These are phyloP conservation scores for Fulmarus glacialis DNA, from an alignment of 2,113 vertebrate species.

Conservation along the genomic window DNA sequence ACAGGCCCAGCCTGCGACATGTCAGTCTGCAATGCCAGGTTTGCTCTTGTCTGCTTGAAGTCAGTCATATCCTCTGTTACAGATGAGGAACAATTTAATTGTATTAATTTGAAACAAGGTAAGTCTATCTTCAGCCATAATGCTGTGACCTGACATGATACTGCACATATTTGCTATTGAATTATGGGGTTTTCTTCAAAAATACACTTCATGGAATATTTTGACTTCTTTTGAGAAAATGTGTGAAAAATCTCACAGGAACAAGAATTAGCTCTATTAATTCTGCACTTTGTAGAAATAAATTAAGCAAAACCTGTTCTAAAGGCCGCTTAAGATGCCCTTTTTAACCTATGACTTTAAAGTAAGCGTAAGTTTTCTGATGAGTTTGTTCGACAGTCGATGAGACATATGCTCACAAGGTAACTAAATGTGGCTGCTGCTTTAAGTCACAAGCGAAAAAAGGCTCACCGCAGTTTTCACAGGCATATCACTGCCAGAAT, in stretches of 20 bases:
- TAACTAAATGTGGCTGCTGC: neutral
- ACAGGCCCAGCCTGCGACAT: neutral
- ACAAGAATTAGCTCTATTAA: neutral
- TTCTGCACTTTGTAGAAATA: neutral
- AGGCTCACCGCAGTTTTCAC: neutral
- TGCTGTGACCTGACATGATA: neutral
- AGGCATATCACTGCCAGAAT: neutral
- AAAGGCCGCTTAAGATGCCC: neutral
- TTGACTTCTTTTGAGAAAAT: neutral
- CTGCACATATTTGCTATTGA: neutral
- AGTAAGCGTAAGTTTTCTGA: neutral
- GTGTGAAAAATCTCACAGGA: neutral
- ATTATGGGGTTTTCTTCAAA: neutral
- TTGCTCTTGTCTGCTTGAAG: neutral
- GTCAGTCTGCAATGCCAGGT: neutral
- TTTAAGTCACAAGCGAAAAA: neutral
- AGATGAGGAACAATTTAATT: neutral
- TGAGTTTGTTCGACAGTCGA: neutral
- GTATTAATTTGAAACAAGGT: neutral
- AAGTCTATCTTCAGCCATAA: neutral
- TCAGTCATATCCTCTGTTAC: neutral
- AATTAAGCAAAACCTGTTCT: neutral
- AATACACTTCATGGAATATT: neutral
- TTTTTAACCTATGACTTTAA: neutral
- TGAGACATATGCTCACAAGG: neutral